These are phyloP conservation scores for Pammene aurita DNA, from an alignment of 2,888 invertebrate species.

Conservation along the genomic window DNA sequence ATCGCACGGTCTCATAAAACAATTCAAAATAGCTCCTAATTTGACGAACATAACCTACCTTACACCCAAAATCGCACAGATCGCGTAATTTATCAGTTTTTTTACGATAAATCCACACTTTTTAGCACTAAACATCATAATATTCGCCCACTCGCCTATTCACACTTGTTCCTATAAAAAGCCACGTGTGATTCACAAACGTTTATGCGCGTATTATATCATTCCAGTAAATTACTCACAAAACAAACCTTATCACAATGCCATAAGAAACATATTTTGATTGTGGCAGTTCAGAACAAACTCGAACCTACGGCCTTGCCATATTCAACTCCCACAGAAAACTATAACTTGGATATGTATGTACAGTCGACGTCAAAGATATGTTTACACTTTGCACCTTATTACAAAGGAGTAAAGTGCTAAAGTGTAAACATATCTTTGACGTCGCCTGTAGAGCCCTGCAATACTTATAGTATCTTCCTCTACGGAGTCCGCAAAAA, in stretches of 20 bases:
- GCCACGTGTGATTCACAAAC: constrained; percentile 20
- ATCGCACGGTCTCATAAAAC: too few species aligned
- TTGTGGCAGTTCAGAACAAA: constrained; percentile 1
- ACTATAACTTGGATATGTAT: constrained; percentile 8
- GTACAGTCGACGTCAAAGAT: too few species aligned
- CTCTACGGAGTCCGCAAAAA: too few species aligned
- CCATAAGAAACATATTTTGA: background rate
- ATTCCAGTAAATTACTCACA: background rate
- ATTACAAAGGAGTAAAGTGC: too few species aligned
- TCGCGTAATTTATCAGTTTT: background rate
- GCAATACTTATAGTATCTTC: too few species aligned
- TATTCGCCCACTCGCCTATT: constrained; percentile 12
- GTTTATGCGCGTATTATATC: background rate
- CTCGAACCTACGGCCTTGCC: constrained; percentile 32
- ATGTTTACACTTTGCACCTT: too few species aligned
- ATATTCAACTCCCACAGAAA: constrained; percentile 25
- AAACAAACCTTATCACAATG: background rate
- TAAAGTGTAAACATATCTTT: too few species aligned
- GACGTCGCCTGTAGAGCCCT: too few species aligned
- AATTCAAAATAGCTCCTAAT: background rate
- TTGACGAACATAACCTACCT: background rate
- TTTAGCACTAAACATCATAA: constrained; percentile 11
- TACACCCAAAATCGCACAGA: background rate
- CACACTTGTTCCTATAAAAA: background rate
- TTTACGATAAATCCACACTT: background rate